Conservation (phyloP, 2,888 invertebrate species). For the Dicyrtomina minuta region DNA sequence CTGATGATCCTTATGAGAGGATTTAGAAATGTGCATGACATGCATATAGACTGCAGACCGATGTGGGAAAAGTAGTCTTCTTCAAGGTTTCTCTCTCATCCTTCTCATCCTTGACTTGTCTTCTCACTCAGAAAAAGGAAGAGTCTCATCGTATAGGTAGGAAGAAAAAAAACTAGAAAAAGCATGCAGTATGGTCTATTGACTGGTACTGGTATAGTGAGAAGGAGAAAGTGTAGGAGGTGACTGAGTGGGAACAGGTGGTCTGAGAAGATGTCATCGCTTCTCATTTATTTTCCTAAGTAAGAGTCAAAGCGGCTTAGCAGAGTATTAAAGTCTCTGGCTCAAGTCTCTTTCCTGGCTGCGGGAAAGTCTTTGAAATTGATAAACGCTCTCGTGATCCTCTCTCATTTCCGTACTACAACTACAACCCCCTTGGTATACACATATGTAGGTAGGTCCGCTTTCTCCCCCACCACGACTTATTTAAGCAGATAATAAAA, state of each 20-base stretch:
- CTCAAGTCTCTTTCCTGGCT: too few relatives aligned
- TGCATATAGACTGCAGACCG: too few relatives aligned
- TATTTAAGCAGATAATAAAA: too few relatives aligned
- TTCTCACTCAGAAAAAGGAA: background rate
- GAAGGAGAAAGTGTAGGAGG: background rate
- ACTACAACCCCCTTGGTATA: conserved; percentile 3
- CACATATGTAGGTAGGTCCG: too few relatives aligned
- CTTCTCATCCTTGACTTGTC: background rate
- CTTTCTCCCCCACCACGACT: too few relatives aligned
- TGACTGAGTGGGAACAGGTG: conserved; percentile 48
- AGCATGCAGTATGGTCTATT: too few relatives aligned
- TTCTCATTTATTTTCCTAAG: conserved; percentile 51
- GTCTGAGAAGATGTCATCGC: conserved; percentile 51
- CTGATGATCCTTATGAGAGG: too few relatives aligned
- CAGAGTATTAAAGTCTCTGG: conserved; percentile 46
- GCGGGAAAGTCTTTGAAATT: conserved; percentile 44
- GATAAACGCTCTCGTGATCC: conserved; percentile 37
- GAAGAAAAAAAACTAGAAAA: background rate
- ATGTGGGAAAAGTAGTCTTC: too few relatives aligned
- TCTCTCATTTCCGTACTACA: conserved; percentile 11
- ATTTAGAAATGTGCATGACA: too few relatives aligned
- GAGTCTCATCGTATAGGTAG: conserved; percentile 14
- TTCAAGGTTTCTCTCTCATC: too few relatives aligned
- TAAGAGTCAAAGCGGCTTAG: conserved; percentile 49
- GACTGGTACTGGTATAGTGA: too few relatives aligned